phyloP scores from a whole-genome alignment of 2,888 invertebrate species.

The Tenthredo notha region DNA sequence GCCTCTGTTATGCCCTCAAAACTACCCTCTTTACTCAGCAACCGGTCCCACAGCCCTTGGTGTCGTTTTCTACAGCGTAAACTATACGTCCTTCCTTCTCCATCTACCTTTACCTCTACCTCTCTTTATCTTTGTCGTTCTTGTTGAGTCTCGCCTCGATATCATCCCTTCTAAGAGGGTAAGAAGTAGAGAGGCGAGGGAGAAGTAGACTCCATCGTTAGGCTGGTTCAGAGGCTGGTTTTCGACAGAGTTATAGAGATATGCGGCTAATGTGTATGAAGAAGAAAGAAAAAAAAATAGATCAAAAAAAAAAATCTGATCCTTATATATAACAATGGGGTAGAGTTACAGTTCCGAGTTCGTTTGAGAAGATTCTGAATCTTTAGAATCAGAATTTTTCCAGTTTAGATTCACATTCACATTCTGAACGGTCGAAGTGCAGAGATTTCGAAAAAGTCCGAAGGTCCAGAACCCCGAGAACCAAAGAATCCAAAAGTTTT shows the following conservation, averaged over 20 bases:
- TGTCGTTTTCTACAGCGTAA: neutral
- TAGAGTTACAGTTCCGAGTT: too few relatives aligned
- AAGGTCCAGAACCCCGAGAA: too few relatives aligned
- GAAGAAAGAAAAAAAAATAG: neutral
- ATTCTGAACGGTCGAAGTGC: too few relatives aligned
- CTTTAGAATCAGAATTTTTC: too few relatives aligned
- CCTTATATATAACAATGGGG: neutral
- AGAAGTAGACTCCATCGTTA: conserved; percentile 13
- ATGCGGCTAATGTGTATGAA: neutral
- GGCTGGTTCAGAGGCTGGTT: neutral
- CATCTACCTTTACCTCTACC: neutral
- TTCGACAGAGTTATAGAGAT: neutral
- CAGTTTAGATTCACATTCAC: too few relatives aligned
- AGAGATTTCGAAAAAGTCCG: too few relatives aligned
- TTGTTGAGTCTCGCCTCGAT: neutral
- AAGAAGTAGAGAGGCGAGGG: neutral
- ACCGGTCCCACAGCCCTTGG: neutral
- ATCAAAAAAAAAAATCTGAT: neutral
- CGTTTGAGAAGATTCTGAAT: too few relatives aligned
- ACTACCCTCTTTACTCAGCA: conserved; percentile 38
- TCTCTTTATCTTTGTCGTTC: neutral
- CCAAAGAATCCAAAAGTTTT: too few relatives aligned
- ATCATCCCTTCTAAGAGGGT: conserved; percentile 8
- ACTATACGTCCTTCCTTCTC: neutral
- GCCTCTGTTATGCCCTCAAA: conserved; percentile 39